Conservation (phyloP, 1,140 invertebrate genomes). For the Apocrypta bakeri region DNA sequence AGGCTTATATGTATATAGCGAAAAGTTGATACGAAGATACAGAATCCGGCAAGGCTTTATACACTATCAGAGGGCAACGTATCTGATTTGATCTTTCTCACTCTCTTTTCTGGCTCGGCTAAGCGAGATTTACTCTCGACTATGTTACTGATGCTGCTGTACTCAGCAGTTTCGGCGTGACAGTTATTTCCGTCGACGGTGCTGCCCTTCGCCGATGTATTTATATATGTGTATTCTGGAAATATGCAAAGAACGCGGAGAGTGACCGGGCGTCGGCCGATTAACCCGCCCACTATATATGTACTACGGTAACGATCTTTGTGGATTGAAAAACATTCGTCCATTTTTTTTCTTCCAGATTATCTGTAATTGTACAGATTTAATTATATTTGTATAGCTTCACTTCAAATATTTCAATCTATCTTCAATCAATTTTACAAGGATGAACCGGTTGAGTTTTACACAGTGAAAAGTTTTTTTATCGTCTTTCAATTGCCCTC, state of each 20-base stretch:
- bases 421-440: too few species aligned
- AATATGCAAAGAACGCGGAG: neutral
- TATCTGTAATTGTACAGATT: too few species aligned
- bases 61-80: conserved; percentile 1
- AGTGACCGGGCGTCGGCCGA: neutral
- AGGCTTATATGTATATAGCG: neutral
- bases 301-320: too few species aligned
- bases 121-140: too few species aligned
- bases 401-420: too few species aligned
- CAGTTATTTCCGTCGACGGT: conserved; percentile 12
- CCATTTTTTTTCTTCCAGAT: too few species aligned
- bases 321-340: too few species aligned
- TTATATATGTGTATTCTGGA: conserved; percentile 18
- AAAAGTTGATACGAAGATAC: neutral
- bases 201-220: conserved; percentile 39
- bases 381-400: too few species aligned
- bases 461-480: too few species aligned
- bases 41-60: neutral
- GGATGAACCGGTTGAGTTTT: too few species aligned
- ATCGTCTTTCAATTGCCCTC: too few species aligned
- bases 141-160: neutral
- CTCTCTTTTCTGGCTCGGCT: conserved; percentile 5
- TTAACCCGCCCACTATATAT: neutral
- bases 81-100: neutral
- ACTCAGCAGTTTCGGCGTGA: neutral